phyloP scores from a whole-genome alignment of 2,888 invertebrate species.

The Sminthurinus aureus region DNA sequence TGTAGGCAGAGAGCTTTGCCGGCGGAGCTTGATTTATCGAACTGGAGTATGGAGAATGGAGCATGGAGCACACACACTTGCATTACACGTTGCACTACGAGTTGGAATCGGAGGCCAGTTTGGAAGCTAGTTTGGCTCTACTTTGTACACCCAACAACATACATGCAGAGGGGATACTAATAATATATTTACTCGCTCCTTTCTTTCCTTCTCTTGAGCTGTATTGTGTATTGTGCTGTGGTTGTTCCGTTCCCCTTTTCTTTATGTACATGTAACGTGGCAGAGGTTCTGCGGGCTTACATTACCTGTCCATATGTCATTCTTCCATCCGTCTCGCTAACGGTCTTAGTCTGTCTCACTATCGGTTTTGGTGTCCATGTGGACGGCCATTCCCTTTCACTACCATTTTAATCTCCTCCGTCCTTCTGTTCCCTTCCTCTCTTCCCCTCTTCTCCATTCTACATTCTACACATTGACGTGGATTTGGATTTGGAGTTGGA shows the following conservation, averaged over 20 bases:
- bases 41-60: background rate
- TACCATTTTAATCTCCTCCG: background rate
- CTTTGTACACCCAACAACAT: background rate
- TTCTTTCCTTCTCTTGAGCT: background rate
- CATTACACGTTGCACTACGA: no score
- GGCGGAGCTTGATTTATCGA: constrained; percentile 1
- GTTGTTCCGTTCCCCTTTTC: no score
- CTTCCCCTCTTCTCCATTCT: background rate
- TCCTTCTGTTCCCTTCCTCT: background rate
- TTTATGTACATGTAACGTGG: background rate
- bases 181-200: background rate
- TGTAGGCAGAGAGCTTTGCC: background rate
- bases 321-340: background rate
- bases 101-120: no score
- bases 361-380: background rate
- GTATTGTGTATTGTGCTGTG: no score
- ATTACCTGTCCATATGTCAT: background rate
- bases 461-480: no score
- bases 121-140: background rate
- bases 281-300: background rate
- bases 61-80: no score
- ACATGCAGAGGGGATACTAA: background rate
- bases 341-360: background rate
- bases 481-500: no score
- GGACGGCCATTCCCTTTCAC: background rate